These are phyloP conservation scores for Alectoris magna DNA, from an alignment of 2,797 vertebrate genomes.

Conservation along the genomic window DNA sequence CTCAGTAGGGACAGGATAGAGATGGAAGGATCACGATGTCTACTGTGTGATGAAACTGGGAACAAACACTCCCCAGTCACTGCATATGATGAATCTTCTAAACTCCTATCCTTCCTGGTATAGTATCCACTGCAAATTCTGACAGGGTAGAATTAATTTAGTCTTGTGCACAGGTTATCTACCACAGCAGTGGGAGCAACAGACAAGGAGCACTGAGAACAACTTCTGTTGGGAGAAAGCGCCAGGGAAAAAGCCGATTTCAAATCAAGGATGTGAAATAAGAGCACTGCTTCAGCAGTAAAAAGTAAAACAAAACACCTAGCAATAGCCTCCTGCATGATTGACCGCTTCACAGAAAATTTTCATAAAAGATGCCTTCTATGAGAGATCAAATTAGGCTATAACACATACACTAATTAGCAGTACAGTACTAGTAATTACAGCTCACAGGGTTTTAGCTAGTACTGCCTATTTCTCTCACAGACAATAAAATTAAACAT, in stretches of 20 bases:
- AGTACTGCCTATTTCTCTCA: not conserved
- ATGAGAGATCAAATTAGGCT: not conserved
- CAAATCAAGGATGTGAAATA: not conserved
- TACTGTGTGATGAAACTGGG: fast-evolving
- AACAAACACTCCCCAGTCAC: not conserved
- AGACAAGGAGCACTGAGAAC: not conserved
- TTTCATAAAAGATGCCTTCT: not conserved
- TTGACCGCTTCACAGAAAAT: not conserved
- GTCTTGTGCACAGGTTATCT: not conserved
- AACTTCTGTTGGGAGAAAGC: not conserved
- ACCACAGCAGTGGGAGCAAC: not conserved
- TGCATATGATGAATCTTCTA: fast-evolving
- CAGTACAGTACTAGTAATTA: constrained; percentile 27
- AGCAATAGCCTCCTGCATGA: not conserved
- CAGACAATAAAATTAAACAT: constrained; percentile 37
- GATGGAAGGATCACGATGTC: fast-evolving
- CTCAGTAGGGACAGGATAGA: not conserved
- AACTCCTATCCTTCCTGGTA: not conserved
- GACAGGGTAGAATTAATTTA: not conserved
- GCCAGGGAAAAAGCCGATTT: not conserved
- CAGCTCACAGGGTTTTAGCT: constrained; percentile 14
- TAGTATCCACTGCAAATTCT: fast-evolving
- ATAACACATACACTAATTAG: constrained; percentile 30
- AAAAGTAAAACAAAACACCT: not conserved
- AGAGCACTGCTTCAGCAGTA: not conserved